Evolutionary conservation across 2,888 invertebrate species (phyloP).

Genomic region (Pachliopta kotzebuea): DNA sequence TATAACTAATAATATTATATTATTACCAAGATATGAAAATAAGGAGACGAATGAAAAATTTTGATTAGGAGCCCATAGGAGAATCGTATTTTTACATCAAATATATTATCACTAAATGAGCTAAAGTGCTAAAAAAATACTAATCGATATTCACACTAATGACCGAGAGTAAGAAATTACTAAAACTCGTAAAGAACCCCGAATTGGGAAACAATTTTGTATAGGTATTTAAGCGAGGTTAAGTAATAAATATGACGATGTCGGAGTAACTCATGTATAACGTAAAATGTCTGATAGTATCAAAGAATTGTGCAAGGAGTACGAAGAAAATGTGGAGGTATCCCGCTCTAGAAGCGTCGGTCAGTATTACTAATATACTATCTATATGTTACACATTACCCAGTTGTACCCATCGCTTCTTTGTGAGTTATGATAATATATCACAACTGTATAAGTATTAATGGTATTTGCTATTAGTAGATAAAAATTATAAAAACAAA

Average conservation of each 20-base stretch:
- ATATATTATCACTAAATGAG: too few relatives aligned
- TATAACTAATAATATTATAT: too few relatives aligned
- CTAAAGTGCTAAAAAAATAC: not conserved
- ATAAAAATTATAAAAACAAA: too few relatives aligned
- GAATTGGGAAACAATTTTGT: conserved; percentile 1
- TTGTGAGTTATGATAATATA: not conserved
- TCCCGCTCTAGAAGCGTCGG: conserved; percentile 61
- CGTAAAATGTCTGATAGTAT: conserved; percentile 62
- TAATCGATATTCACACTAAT: conserved; percentile 24
- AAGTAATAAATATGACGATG: conserved; percentile 29
- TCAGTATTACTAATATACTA: conserved; percentile 48
- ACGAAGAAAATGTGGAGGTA: conserved; percentile 52
- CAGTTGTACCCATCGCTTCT: too few relatives aligned
- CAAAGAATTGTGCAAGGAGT: conserved; percentile 52
- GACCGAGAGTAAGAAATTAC: too few relatives aligned
- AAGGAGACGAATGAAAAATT: too few relatives aligned
- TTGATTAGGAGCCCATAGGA: too few relatives aligned
- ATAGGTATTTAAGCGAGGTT: conserved; percentile 28
- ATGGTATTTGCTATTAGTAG: not conserved
- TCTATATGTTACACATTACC: not conserved
- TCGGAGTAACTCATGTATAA: conserved; percentile 33
- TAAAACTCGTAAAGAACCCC: not conserved
- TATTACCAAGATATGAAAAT: too few relatives aligned
- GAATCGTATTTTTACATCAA: too few relatives aligned
- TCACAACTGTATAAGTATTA: not conserved